Evolutionary conservation across 1,140 invertebrate genomes (phyloP).

Genomic region (Papilio polyxenes): DNA sequence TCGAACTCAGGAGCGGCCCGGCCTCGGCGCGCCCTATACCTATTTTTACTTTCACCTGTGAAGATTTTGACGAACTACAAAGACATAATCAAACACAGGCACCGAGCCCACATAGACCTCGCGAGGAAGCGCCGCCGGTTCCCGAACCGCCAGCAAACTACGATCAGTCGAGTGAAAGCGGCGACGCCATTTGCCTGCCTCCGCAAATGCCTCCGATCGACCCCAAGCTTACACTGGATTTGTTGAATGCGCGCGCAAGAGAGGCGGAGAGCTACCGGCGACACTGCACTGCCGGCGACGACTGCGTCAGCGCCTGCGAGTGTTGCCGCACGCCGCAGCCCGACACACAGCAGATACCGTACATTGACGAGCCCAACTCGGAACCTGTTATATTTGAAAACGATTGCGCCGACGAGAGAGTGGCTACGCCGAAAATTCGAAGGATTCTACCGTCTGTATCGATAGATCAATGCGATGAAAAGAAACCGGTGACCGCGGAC

Average conservation of each 20-base stretch:
- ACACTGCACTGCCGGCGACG: slow-evolving; percentile 64
- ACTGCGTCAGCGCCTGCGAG: slow-evolving; percentile 74
- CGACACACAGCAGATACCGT: slow-evolving; percentile 72
- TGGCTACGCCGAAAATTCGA: slow-evolving; percentile 68
- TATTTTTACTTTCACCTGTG: slow-evolving; percentile 74
- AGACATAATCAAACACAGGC: slow-evolving; percentile 40
- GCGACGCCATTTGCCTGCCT: slow-evolving; percentile 61
- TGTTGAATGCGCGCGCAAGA: slow-evolving; percentile 59
- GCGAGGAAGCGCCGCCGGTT: slow-evolving; percentile 55
- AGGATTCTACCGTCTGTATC: slow-evolving; percentile 72
- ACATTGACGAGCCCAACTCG: slow-evolving; percentile 75
- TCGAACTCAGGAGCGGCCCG: slow-evolving; percentile 53
- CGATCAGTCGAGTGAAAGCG: slow-evolving; percentile 65
- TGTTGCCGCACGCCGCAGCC: slow-evolving; percentile 75
- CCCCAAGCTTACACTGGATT: slow-evolving; percentile 65
- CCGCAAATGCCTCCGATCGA: slow-evolving; percentile 73
- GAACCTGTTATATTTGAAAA: slow-evolving; percentile 77
- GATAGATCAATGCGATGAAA: slow-evolving; percentile 63
- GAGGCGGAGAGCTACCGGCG: slow-evolving; percentile 58
- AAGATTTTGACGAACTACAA: slow-evolving; percentile 65
- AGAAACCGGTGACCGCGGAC: slow-evolving; percentile 63
- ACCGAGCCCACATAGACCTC: slow-evolving; percentile 52
- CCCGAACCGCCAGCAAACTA: slow-evolving; percentile 58
- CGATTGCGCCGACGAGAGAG: slow-evolving; percentile 56
- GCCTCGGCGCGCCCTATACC: slow-evolving; percentile 60